phyloP scores from a whole-genome alignment of 2,113 vertebrate genomes.

The Ailurus styani region DNA sequence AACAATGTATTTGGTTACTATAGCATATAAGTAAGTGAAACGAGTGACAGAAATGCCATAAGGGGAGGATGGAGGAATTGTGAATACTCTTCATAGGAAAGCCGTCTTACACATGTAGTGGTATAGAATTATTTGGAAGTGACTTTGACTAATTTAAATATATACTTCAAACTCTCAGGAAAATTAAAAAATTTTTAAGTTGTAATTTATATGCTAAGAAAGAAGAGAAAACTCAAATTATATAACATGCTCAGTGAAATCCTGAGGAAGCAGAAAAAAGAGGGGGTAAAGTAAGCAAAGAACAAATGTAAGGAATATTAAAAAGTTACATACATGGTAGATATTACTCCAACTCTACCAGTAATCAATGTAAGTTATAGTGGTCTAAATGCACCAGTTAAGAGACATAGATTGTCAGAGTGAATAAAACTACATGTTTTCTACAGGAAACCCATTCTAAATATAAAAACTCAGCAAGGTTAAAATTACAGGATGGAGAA shows the following conservation, averaged over 20 bases:
- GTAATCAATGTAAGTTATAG: not conserved
- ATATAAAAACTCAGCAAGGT: not conserved
- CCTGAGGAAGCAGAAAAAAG: not conserved
- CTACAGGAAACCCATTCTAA: not conserved
- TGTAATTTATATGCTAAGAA: not conserved
- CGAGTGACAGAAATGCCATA: not conserved
- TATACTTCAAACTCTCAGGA: not conserved
- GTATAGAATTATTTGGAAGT: not conserved
- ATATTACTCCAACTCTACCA: not conserved
- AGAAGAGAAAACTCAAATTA: not conserved
- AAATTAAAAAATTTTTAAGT: not conserved
- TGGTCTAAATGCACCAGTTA: not conserved
- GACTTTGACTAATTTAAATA: not conserved
- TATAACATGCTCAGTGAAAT: not conserved
- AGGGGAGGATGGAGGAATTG: not conserved
- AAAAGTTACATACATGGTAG: not conserved
- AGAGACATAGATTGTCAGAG: not conserved
- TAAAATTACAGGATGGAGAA: not conserved
- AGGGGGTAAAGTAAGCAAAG: not conserved
- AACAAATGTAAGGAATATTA: not conserved
- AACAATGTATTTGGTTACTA: not conserved
- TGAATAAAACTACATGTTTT: not conserved
- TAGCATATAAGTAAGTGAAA: not conserved
- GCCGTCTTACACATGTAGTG: not conserved
- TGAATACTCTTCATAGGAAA: not conserved